phyloP scores from a whole-genome alignment of 2,888 invertebrate genomes.

The Ichneumoninae sp. region DNA sequence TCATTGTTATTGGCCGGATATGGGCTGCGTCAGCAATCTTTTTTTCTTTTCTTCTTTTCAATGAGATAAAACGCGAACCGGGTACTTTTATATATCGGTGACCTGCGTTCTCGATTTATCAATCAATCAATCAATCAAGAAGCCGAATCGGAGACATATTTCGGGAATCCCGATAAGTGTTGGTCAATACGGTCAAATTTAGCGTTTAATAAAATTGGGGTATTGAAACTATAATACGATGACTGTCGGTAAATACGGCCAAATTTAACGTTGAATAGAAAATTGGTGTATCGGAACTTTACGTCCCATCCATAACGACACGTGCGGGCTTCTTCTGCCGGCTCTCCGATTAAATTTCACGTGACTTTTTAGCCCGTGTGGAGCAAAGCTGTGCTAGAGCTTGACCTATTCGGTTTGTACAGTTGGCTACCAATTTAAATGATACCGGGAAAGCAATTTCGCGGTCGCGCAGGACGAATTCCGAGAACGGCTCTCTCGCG shows the following conservation, averaged over 20 bases:
- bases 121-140: conserved; percentile 7
- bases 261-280: background rate
- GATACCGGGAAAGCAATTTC: conserved; percentile 53
- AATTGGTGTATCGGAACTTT: background rate
- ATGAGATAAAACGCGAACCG: background rate
- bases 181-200: background rate
- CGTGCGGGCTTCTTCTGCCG: background rate
- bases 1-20: conserved; percentile 12
- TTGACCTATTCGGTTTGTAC: conserved; percentile 27
- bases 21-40: background rate
- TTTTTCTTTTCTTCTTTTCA: background rate
- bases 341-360: conserved; percentile 23
- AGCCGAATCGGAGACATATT: background rate
- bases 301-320: background rate
- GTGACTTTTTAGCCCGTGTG: background rate
- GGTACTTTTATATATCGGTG: background rate
- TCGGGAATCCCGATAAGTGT: background rate
- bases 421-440: conserved; percentile 46
- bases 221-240: background rate
- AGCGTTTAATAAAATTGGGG: background rate
- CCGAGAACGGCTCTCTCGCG: conserved; percentile 28
- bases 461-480: conserved; percentile 48
- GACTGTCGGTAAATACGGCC: background rate
- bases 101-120: conserved; percentile 3
- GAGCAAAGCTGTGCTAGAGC: background rate